A percentile compares a stretch with the other conserved stretches of the same genome.
Conservation (phyloP, 1,140 invertebrate genomes). For the Bombus waltoni region DNA sequence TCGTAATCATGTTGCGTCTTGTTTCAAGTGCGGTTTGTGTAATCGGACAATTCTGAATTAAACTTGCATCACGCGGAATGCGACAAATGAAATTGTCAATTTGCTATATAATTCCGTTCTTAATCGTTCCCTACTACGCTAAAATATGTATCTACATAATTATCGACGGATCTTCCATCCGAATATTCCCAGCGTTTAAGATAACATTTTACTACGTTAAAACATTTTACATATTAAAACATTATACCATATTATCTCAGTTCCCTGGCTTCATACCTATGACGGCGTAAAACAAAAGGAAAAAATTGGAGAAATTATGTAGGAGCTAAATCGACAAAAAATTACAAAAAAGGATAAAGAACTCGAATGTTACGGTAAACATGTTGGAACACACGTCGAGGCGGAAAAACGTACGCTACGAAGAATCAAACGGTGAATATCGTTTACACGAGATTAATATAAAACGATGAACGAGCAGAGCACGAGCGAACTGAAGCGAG, state of each 20-base stretch:
- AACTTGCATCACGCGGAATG: not conserved
- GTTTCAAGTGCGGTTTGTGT: slow-evolving; percentile 5
- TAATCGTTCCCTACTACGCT: not conserved
- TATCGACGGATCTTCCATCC: no score
- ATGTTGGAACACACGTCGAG: slow-evolving; percentile 18
- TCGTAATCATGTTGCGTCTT: slow-evolving; percentile 12
- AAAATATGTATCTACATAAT: no score
- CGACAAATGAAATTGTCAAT: slow-evolving; percentile 4
- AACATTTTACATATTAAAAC: no score
- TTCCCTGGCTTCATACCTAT: no score
- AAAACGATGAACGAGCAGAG: slow-evolving; percentile 50
- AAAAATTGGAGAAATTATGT: not conserved
- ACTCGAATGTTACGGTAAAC: slow-evolving; percentile 19
- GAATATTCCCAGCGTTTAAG: no score
- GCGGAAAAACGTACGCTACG: slow-evolving; percentile 21
- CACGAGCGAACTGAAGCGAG: slow-evolving; percentile 14
- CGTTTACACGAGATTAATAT: slow-evolving; percentile 54
- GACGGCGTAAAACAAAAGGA: not conserved
- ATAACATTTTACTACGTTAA: no score
- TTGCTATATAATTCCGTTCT: not conserved
- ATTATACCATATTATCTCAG: no score
- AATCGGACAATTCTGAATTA: slow-evolving; percentile 14
- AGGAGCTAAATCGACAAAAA: no score
- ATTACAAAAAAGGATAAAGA: no score
- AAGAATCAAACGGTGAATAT: slow-evolving; percentile 56